phyloP scores from a whole-genome alignment of 2,888 invertebrate genomes.

The Sepiola atlantica region DNA sequence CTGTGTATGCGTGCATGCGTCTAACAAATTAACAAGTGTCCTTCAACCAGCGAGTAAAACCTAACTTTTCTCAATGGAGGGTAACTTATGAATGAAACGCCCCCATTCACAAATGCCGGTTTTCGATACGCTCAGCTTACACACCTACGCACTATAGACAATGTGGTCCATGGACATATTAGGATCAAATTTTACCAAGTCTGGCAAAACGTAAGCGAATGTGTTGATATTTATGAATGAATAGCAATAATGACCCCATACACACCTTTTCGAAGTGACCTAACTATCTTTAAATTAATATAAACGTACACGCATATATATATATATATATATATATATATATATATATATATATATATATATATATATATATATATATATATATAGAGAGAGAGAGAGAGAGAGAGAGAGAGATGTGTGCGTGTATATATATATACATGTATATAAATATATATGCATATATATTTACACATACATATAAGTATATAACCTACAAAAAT shows the following conservation, averaged over 20 bases:
- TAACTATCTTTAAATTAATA: not conserved
- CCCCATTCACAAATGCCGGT: not conserved
- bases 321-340: slow-evolving; percentile 2
- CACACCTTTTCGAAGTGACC: not conserved
- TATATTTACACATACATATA: not conserved
- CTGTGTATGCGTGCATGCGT: too few relatives aligned
- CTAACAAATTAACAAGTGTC: not conserved
- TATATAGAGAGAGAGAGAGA: not conserved
- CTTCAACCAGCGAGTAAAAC: not conserved
- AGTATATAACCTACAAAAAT: not conserved
- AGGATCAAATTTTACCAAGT: not conserved
- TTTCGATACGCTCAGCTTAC: not conserved
- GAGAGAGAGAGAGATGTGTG: not conserved
- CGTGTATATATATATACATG: not conserved
- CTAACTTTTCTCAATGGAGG: not conserved
- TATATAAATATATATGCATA: not conserved
- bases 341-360: not conserved
- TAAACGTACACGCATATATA: not conserved
- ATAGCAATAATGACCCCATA: not conserved
- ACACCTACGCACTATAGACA: not conserved
- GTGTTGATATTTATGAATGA: not conserved
- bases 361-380: not conserved
- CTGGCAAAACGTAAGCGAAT: not conserved
- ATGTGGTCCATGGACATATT: not conserved
- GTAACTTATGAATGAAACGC: not conserved